phyloP scores from a whole-genome alignment of 2,797 vertebrate genomes.

The Picus viridis region DNA sequence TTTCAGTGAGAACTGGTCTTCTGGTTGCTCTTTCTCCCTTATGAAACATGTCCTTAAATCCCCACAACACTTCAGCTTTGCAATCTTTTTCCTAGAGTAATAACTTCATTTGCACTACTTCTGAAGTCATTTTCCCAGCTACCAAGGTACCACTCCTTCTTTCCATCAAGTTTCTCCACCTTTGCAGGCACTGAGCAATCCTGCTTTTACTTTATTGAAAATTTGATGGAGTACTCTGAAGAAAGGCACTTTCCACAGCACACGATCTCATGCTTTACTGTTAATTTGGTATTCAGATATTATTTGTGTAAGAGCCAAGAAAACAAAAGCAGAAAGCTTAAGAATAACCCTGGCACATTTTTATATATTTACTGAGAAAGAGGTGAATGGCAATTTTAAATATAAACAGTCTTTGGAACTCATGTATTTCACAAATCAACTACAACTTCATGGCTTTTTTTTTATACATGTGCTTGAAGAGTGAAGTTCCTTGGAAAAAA shows the following conservation, averaged over 20 bases:
- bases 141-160: background rate
- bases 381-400: background rate
- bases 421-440: background rate
- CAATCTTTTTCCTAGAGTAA: background rate
- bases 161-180: background rate
- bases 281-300: background rate
- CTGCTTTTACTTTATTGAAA: background rate
- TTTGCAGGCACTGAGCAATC: background rate
- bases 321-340: constrained; percentile 11
- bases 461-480: background rate
- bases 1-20: background rate
- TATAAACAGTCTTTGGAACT: background rate
- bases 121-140: background rate
- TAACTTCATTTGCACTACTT: background rate
- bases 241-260: background rate
- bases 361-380: background rate
- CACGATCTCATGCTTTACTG: background rate
- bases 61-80: background rate
- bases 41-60: background rate
- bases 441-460: background rate
- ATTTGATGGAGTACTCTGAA: background rate
- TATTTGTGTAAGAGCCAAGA: background rate
- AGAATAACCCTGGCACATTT: background rate
- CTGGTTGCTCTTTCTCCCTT: background rate
- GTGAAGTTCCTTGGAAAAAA: background rate